Percentiles rank a stretch among this genome's conserved stretches.
These are phyloP conservation scores for Amblyornis subalaris DNA, from an alignment of 2,113 vertebrate species.

Conservation along the genomic window DNA sequence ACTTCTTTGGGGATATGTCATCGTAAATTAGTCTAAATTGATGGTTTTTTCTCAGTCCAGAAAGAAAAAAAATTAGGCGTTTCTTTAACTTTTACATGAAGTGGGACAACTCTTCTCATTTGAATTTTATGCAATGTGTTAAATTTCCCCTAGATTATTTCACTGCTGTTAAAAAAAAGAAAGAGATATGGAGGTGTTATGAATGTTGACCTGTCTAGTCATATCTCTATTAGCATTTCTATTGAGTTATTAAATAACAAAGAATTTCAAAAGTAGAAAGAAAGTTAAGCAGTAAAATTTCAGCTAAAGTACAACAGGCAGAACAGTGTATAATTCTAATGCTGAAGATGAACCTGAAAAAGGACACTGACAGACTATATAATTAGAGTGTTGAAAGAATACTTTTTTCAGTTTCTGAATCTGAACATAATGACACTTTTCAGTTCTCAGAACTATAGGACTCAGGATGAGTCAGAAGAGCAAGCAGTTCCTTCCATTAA, in stretches of 20 bases:
- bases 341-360: neutral
- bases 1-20: neutral
- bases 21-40: neutral
- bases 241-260: neutral
- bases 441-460: neutral
- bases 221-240: neutral
- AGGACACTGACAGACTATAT: neutral
- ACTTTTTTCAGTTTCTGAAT: neutral
- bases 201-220: neutral
- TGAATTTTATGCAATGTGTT: neutral
- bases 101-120: neutral
- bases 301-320: neutral
- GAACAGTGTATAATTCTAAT: neutral
- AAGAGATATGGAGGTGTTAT: neutral
- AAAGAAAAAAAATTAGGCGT: neutral
- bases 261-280: neutral
- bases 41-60: neutral
- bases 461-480: slow-evolving; percentile 26
- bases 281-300: neutral
- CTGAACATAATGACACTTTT: slow-evolving; percentile 35
- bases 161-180: neutral
- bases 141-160: neutral
- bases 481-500: neutral
- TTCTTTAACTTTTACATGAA: neutral
- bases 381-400: neutral